phyloP scores from a whole-genome alignment of 1,140 invertebrate species.

The Tetragonula clypearis region DNA sequence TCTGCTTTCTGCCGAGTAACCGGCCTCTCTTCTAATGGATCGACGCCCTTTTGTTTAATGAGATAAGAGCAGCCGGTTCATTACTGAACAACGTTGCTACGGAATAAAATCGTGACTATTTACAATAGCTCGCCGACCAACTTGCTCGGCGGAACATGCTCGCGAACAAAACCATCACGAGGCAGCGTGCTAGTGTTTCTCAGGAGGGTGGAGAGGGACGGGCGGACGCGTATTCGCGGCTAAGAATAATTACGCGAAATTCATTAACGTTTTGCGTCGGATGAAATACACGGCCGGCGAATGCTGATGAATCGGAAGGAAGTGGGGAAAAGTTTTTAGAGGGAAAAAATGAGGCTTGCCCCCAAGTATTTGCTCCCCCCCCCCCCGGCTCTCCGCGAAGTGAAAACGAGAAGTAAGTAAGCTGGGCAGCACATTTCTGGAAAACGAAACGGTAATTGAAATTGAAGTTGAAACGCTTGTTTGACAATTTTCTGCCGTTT shows the following conservation, averaged over 20 bases:
- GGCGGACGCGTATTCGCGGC: neutral
- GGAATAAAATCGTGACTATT: constrained; percentile 39
- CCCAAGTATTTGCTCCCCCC: neutral
- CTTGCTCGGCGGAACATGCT: neutral
- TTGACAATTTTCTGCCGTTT: no score
- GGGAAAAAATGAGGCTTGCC: neutral
- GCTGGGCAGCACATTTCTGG: no score
- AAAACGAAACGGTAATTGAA: no score
- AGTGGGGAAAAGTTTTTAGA: neutral
- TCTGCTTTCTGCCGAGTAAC: constrained; percentile 38
- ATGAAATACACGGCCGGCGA: neutral
- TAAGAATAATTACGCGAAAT: constrained; percentile 24
- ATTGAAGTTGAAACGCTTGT: no score
- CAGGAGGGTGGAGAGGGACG: neutral
- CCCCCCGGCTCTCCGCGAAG: neutral
- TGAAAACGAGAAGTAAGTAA: neutral
- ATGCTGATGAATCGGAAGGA: neutral
- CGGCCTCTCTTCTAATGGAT: constrained; percentile 44
- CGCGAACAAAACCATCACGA: constrained; percentile 6
- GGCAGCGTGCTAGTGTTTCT: neutral
- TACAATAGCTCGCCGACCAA: constrained; percentile 16
- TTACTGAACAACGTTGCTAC: constrained; percentile 38
- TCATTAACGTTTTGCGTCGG: neutral
- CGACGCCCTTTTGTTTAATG: constrained; percentile 49
- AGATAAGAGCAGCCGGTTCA: constrained; percentile 45